A percentile compares a stretch with the other conserved stretches of the same genome.
Conservation (phyloP, 2,888 invertebrate species). For the Allygus modestus region DNA sequence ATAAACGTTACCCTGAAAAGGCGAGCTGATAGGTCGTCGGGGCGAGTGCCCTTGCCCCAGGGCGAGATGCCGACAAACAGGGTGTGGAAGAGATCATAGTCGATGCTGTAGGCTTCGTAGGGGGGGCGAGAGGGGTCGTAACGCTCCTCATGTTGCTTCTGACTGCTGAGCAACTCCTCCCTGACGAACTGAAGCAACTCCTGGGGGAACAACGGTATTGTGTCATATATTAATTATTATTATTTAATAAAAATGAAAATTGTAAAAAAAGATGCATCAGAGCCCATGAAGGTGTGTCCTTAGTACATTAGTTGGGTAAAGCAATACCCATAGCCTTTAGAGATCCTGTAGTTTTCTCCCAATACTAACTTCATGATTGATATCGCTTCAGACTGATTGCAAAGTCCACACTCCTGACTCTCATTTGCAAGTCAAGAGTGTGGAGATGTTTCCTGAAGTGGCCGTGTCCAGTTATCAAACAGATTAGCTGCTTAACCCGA, state of each 20-base stretch:
- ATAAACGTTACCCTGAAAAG: conserved; percentile 97
- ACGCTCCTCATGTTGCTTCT: conserved; percentile 77
- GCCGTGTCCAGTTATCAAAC: no score
- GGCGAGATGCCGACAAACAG: conserved; percentile 92
- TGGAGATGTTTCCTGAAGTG: no score
- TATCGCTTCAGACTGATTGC: no score
- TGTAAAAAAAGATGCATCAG: no score
- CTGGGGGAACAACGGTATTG: conserved; percentile 74
- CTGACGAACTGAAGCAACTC: conserved; percentile 81
- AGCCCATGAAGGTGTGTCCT: no score
- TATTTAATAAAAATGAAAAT: conserved; percentile 57
- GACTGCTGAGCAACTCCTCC: conserved; percentile 85
- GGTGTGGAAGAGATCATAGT: conserved; percentile 93
- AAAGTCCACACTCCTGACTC: no score
- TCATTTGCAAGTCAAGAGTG: no score
- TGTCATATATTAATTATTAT: conserved; percentile 72
- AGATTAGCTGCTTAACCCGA: no score
- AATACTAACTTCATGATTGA: no score
- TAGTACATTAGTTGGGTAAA: no score
- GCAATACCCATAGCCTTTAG: no score
- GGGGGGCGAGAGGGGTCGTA: conserved; percentile 88
- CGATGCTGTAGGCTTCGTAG: conserved; percentile 91
- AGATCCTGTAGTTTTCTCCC: no score
- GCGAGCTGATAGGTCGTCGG: conserved; percentile 90
- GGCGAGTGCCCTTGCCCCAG: conserved; percentile 91